Conservation (phyloP, 2,113 vertebrate species). For the Notothenia coriiceps region DNA sequence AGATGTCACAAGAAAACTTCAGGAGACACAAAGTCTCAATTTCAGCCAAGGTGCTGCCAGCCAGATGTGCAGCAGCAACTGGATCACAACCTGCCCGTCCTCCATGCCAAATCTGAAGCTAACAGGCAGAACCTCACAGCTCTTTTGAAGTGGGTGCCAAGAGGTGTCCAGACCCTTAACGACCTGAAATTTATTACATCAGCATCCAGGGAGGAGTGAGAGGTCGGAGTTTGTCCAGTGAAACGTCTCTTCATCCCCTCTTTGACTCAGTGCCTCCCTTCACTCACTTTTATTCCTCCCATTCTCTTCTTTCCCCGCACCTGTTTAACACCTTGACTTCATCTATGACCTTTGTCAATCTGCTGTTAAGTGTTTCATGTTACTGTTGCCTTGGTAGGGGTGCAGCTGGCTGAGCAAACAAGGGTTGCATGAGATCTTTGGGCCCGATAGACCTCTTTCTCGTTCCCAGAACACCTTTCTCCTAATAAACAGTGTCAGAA, state of each 20-base stretch:
- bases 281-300: conserved; percentile 41
- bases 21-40: conserved; percentile 86
- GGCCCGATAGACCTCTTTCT: conserved; percentile 25
- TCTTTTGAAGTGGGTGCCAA: conserved; percentile 84
- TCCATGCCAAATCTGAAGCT: conserved; percentile 77
- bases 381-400: conserved; percentile 64
- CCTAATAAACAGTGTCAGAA: conserved; percentile 46
- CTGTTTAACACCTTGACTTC: conserved; percentile 84
- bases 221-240: conserved; percentile 75
- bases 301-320: conserved; percentile 67
- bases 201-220: conserved; percentile 71
- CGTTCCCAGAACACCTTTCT: conserved; percentile 11
- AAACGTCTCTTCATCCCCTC: conserved; percentile 62
- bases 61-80: conserved; percentile 84
- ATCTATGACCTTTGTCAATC: conserved; percentile 75
- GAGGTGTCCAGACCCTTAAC: conserved; percentile 84
- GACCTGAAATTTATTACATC: conserved; percentile 83
- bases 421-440: conserved; percentile 53
- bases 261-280: conserved; percentile 33
- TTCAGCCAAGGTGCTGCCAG: conserved; percentile 82
- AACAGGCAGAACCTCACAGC: conserved; percentile 79
- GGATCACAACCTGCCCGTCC: conserved; percentile 66
- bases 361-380: conserved; percentile 80
- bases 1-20: conserved; percentile 84
- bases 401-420: conserved; percentile 72